A percentile compares a stretch with the other conserved stretches of the same genome.
phyloP scores from a whole-genome alignment of 2,888 invertebrate species.

The Leucophenga maculata region DNA sequence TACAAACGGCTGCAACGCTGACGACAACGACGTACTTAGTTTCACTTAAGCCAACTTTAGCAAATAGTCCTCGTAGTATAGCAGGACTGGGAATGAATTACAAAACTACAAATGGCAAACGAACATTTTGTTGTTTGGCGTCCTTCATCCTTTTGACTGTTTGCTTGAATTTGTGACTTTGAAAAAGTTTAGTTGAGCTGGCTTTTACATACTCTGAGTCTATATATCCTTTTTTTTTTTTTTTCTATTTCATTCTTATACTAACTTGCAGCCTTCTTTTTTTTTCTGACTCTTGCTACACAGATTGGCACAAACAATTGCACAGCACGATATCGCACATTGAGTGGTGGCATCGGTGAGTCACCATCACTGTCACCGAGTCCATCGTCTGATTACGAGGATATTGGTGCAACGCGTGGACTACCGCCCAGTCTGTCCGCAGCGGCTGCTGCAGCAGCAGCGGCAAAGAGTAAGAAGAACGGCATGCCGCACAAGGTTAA shows the following conservation, averaged over 20 bases:
- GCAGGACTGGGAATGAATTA: too few relatives aligned
- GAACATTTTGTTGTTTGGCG: conserved; percentile 41
- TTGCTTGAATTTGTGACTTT: conserved; percentile 27
- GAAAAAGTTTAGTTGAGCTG: conserved; percentile 11
- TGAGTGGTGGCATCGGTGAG: conserved; percentile 76
- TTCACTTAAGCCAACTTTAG: conserved; percentile 56
- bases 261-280: conserved; percentile 21
- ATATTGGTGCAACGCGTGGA: conserved; percentile 75
- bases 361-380: conserved; percentile 76
- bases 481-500: conserved; percentile 71
- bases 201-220: neutral
- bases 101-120: conserved; percentile 40
- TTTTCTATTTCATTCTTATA: conserved; percentile 34
- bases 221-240: conserved; percentile 15
- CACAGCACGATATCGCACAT: conserved; percentile 72
- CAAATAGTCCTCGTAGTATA: neutral
- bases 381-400: conserved; percentile 81
- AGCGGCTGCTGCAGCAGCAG: conserved; percentile 24
- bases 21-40: conserved; percentile 28
- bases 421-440: conserved; percentile 63
- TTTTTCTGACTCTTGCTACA: conserved; percentile 25
- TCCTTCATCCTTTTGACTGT: conserved; percentile 35
- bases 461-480: conserved; percentile 71
- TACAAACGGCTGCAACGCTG: neutral
- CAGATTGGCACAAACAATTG: conserved; percentile 73